phyloP scores from a whole-genome alignment of 2,113 vertebrate species.

The Hassar affinis region DNA sequence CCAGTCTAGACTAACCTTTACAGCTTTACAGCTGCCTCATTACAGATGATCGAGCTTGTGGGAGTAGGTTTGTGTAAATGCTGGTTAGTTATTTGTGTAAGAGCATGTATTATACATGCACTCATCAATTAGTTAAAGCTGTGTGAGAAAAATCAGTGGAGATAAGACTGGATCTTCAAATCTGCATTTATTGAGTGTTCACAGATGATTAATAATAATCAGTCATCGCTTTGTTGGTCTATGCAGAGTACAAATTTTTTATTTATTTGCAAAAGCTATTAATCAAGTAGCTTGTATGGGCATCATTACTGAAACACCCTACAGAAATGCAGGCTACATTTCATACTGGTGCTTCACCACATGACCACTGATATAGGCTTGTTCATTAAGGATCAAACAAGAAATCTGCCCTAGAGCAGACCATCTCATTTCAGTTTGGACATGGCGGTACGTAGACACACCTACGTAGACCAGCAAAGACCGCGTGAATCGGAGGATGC shows the following conservation, averaged over 20 bases:
- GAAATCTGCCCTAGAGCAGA: too few relatives aligned
- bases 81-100: neutral
- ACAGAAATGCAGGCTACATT: neutral
- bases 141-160: neutral
- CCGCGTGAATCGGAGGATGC: too few relatives aligned
- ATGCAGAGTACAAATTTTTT: neutral
- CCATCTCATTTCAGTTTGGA: too few relatives aligned
- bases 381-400: too few relatives aligned
- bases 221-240: neutral
- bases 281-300: neutral
- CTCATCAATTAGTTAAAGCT: neutral
- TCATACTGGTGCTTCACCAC: neutral
- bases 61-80: neutral
- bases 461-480: too few relatives aligned
- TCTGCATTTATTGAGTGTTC: neutral
- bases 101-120: neutral
- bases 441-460: too few relatives aligned
- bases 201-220: slow-evolving; percentile 1
- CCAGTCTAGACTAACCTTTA: slow-evolving; percentile 20
- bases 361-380: neutral
- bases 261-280: neutral
- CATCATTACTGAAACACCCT: neutral
- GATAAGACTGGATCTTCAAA: neutral
- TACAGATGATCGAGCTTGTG: neutral
- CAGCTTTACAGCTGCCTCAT: neutral